phyloP scores from a whole-genome alignment of 2,888 invertebrate genomes.

The Leptinotarsa juncta region DNA sequence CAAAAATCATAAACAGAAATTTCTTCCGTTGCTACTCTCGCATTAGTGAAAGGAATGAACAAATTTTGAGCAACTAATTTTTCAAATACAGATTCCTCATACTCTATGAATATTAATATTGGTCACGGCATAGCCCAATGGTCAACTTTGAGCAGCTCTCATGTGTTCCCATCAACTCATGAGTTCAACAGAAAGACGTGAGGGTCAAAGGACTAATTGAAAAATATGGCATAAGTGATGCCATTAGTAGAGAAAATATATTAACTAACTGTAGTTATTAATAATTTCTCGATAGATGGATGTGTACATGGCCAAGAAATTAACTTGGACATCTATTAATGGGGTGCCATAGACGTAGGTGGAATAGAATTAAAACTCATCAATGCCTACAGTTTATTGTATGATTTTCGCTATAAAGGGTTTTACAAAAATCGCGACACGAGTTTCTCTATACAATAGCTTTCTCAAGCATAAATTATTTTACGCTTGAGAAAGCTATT shows the following conservation, averaged over 20 bases:
- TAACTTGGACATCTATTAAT: slow-evolving; percentile 42
- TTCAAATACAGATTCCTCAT: not conserved
- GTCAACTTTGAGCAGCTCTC: slow-evolving; percentile 7
- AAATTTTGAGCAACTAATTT: not conserved
- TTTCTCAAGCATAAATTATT: too few relatives aligned
- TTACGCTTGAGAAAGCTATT: too few relatives aligned
- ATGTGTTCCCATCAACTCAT: slow-evolving; percentile 28
- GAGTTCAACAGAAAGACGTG: slow-evolving; percentile 50
- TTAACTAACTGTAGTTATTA: slow-evolving; percentile 52
- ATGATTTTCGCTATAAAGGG: too few relatives aligned
- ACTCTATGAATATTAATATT: slow-evolving; percentile 20
- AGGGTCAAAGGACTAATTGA: slow-evolving; percentile 53
- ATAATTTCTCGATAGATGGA: slow-evolving; percentile 46
- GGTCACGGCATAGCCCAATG: slow-evolving; percentile 20
- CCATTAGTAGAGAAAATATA: slow-evolving; percentile 55
- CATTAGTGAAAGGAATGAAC: not conserved
- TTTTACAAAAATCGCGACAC: too few relatives aligned
- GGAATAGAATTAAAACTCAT: not conserved
- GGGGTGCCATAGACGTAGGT: slow-evolving; percentile 19
- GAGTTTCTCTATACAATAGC: too few relatives aligned
- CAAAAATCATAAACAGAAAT: too few relatives aligned
- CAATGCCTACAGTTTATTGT: too few relatives aligned
- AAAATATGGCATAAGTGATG: slow-evolving; percentile 55
- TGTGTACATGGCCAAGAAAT: slow-evolving; percentile 45
- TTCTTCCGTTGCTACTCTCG: not conserved